Percentiles rank a stretch among this genome's conserved stretches.
phyloP scores from a whole-genome alignment of 2,113 vertebrate species.

The Pollachius pollachius region DNA sequence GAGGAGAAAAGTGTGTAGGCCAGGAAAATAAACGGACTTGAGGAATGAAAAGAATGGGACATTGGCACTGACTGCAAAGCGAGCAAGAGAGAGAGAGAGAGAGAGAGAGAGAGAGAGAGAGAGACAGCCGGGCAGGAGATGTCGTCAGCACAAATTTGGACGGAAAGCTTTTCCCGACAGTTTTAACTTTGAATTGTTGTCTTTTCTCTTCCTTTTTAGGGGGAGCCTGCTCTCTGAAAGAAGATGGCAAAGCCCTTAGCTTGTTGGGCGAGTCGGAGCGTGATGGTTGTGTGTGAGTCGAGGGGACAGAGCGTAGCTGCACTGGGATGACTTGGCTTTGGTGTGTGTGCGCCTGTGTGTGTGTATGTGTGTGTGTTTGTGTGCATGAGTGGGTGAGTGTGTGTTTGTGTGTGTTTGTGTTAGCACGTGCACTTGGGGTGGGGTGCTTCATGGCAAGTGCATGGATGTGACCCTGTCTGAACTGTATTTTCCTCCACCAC shows the following conservation, averaged over 20 bases:
- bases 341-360: too few relatives aligned
- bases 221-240: neutral
- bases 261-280: neutral
- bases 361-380: too few relatives aligned
- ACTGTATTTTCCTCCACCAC: neutral
- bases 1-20: too few relatives aligned
- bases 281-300: too few relatives aligned
- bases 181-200: neutral
- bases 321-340: too few relatives aligned
- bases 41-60: too few relatives aligned
- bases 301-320: too few relatives aligned
- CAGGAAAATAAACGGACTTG: too few relatives aligned
- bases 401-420: too few relatives aligned
- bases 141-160: neutral
- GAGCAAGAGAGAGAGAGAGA: neutral
- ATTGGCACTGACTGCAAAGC: too few relatives aligned
- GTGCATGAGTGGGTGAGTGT: too few relatives aligned
- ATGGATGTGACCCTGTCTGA: neutral
- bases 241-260: neutral
- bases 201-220: neutral
- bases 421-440: neutral
- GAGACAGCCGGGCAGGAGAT: neutral
- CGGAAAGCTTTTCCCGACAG: neutral
- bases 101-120: neutral
- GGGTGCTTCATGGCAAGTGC: neutral